Percentiles rank a stretch among this genome's conserved stretches.
These are phyloP conservation scores for Ceriagrion tenellum DNA, from an alignment of 2,888 invertebrate genomes.

Conservation along the genomic window DNA sequence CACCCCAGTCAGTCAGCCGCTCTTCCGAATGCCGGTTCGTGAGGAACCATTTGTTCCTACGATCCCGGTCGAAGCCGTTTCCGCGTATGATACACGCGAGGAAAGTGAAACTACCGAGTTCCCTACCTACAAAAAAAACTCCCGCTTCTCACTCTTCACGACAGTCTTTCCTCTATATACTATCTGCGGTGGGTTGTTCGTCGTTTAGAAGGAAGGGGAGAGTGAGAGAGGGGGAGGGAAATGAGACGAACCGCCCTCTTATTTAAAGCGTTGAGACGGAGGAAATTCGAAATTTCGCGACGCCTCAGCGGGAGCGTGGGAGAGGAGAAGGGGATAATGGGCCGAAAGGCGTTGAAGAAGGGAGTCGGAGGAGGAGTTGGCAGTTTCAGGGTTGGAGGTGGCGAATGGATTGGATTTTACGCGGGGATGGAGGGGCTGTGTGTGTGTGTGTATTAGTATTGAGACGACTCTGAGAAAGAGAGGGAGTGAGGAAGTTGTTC, in stretches of 20 bases:
- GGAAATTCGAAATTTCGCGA: not conserved
- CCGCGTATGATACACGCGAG: not conserved
- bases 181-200: not conserved
- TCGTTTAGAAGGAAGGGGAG: not conserved
- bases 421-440: not conserved
- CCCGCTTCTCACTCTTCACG: not conserved
- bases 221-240: not conserved
- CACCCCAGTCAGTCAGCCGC: not conserved
- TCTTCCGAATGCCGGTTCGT: not conserved
- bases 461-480: not conserved
- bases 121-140: not conserved
- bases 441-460: too few species aligned
- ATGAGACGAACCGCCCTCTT: conserved; percentile 7
- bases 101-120: conserved; percentile 9
- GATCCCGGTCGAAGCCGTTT: not conserved
- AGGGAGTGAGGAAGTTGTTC: conserved; percentile 43
- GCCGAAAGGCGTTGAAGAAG: not conserved
- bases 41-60: not conserved
- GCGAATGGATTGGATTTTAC: not conserved
- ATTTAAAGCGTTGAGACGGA: not conserved
- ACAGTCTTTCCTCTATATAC: not conserved
- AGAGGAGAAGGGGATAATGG: not conserved
- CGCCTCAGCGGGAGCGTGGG: not conserved
- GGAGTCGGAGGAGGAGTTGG: not conserved
- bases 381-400: not conserved